A percentile compares a stretch with the other conserved stretches of the same genome.
Conservation (phyloP, 2,797 vertebrate species). For the Xiphophorus birchmanni region DNA sequence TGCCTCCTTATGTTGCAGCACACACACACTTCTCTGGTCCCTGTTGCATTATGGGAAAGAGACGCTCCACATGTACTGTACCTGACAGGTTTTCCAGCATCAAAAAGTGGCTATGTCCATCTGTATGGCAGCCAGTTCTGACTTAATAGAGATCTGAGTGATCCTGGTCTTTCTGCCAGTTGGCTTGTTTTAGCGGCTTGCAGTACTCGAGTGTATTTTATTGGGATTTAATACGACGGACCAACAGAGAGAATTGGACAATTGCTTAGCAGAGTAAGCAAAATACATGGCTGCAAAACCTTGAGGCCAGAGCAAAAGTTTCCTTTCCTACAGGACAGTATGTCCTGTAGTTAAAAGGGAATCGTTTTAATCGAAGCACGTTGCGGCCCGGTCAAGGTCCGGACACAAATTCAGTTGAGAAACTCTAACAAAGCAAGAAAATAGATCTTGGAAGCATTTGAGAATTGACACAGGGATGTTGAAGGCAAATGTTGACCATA, state of each 20-base stretch:
- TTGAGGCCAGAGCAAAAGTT: not conserved
- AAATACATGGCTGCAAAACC: not conserved
- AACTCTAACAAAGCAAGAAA: not conserved
- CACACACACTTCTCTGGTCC: not conserved
- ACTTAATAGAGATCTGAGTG: not conserved
- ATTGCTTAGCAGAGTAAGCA: not conserved
- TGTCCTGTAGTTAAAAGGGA: not conserved
- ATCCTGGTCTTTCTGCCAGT: not conserved
- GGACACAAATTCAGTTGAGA: not conserved
- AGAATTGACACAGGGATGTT: not conserved
- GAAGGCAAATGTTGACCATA: not conserved
- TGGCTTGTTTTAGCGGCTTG: not conserved
- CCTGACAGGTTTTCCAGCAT: constrained; percentile 1
- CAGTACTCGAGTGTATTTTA: not conserved
- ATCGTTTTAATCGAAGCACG: not conserved
- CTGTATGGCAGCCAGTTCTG: not conserved
- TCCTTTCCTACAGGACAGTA: not conserved
- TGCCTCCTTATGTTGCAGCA: not conserved
- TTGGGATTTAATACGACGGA: not conserved
- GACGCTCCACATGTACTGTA: not conserved
- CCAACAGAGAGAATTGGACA: not conserved
- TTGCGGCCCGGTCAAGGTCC: not conserved
- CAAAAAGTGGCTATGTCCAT: not conserved
- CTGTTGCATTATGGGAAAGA: not conserved
- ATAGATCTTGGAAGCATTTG: not conserved